Conservation (phyloP, 2,888 invertebrate species). For the Chironomus tentans region DNA sequence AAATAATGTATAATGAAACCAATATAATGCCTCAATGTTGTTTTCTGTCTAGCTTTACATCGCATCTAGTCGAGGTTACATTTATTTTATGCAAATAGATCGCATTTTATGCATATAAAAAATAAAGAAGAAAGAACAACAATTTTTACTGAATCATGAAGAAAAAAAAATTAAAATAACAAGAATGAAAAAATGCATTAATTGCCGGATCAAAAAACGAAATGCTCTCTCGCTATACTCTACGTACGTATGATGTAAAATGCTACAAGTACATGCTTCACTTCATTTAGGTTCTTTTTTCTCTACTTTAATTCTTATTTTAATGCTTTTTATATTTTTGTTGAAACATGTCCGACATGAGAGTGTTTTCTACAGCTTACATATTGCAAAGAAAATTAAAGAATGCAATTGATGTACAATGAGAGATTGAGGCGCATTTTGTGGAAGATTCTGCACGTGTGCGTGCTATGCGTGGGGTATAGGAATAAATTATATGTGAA, state of each 20-base stretch:
- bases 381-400: no score
- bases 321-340: background rate
- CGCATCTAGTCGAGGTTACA: background rate
- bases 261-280: background rate
- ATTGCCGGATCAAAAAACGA: constrained; percentile 5
- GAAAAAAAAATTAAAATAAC: background rate
- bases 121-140: background rate
- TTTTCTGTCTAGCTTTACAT: background rate
- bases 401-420: no score
- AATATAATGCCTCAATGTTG: background rate
- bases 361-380: background rate
- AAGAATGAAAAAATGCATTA: constrained; percentile 16
- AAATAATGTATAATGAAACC: background rate
- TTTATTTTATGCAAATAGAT: background rate
- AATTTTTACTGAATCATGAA: background rate
- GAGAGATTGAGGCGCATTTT: no score
- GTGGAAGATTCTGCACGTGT: no score
- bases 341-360: background rate
- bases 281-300: background rate
- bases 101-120: background rate
- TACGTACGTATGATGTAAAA: background rate
- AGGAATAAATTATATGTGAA: no score
- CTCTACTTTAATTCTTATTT: background rate
- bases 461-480: no score
- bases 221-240: background rate